Conservation (phyloP, 2,888 invertebrate species). For the Lingula anatina region DNA sequence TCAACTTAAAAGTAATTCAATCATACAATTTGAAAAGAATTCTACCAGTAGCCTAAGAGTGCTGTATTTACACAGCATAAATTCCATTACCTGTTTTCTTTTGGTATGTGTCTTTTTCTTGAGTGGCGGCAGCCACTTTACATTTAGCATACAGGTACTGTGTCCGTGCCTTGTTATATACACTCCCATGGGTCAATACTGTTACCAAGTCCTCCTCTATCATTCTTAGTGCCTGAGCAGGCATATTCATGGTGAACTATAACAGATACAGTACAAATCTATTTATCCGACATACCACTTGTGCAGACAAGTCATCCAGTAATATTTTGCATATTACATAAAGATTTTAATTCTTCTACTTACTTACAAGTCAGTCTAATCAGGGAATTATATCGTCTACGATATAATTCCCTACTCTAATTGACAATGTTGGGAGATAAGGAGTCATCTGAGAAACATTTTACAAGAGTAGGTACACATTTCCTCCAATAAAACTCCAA, state of each 20-base stretch:
- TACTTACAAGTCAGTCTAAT: too few species aligned
- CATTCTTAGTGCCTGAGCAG: constrained; percentile 68
- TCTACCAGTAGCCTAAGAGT: constrained; percentile 58
- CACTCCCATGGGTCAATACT: constrained; percentile 74
- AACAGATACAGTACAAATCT: too few species aligned
- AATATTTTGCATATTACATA: too few species aligned
- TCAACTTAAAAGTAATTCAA: not conserved
- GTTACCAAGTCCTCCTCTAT: constrained; percentile 67
- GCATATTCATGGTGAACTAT: constrained; percentile 69
- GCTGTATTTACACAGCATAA: constrained; percentile 58
- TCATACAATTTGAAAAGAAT: not conserved
- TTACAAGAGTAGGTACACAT: too few species aligned
- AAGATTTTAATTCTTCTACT: too few species aligned
- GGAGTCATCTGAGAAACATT: too few species aligned
- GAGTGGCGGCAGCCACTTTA: constrained; percentile 59
- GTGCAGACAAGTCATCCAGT: too few species aligned
- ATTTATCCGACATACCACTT: too few species aligned
- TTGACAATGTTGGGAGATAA: too few species aligned
- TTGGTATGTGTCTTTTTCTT: constrained; percentile 8
- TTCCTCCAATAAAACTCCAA: too few species aligned
- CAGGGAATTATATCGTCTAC: too few species aligned
- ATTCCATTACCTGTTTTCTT: constrained; percentile 53
- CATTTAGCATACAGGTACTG: constrained; percentile 74
- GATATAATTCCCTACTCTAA: too few species aligned
- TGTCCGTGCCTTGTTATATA: constrained; percentile 74